Conservation (phyloP, 2,113 vertebrate genomes). For the Aplodontia rufa region DNA sequence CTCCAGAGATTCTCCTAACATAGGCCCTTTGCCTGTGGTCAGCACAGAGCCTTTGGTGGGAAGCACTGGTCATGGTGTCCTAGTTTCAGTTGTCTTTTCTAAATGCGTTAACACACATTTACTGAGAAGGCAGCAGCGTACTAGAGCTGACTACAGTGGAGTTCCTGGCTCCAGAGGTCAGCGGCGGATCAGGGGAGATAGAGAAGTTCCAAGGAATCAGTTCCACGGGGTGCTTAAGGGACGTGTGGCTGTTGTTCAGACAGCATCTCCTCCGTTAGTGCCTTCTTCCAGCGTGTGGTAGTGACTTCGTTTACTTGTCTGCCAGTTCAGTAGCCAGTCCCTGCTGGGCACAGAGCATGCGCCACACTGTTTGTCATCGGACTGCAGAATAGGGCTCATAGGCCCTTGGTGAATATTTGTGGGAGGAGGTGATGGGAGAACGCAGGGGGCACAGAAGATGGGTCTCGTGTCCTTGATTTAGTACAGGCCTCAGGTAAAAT, state of each 20-base stretch:
- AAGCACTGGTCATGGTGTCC: neutral
- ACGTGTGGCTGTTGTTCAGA: neutral
- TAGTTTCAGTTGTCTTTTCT: neutral
- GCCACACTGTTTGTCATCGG: fast-evolving
- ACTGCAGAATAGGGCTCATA: fast-evolving
- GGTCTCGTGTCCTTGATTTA: neutral
- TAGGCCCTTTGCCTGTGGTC: fast-evolving
- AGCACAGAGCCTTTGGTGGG: neutral
- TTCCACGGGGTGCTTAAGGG: fast-evolving
- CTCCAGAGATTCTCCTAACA: fast-evolving
- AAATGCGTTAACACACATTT: fast-evolving
- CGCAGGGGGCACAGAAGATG: fast-evolving
- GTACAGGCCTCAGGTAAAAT: neutral
- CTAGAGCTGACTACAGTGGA: neutral
- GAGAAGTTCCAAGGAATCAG: fast-evolving
- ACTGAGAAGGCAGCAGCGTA: neutral
- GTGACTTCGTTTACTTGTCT: fast-evolving
- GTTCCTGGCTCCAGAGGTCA: neutral
- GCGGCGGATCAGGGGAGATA: neutral
- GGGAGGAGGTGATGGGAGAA: neutral
- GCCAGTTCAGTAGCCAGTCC: fast-evolving
- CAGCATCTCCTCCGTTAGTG: fast-evolving
- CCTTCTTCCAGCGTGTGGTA: fast-evolving
- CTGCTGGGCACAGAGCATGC: fast-evolving
- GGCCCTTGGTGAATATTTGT: neutral